Evolutionary conservation across 2,113 vertebrate species (phyloP), one percentile per base, ranked within the genome.

Genomic region (Rhinoderma darwinii): DNA sequence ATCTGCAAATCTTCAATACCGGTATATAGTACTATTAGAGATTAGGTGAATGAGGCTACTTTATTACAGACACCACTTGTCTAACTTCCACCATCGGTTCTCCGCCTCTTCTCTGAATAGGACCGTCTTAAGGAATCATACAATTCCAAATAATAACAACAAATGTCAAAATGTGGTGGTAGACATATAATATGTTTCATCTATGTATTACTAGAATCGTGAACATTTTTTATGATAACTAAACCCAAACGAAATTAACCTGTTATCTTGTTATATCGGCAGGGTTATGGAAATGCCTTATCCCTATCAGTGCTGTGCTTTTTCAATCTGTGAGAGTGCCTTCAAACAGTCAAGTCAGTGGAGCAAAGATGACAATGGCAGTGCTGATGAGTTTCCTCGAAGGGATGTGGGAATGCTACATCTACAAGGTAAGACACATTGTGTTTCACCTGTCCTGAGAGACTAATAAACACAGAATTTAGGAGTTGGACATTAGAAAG

Each of bases 251-350:
- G 8, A 56, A 75, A 32, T 22, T 20, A 44, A 56, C 51, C 35
- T 5, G 7, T 25, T 78, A 7, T 61, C 11, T 77, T 51, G 10
- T 75, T 5, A n/a, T 25, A 59, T 63, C 82, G 15, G 0, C 91
- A 98, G 97, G 92, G 91, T 97, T 82, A 95, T 98, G 93, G 97
- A 99, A 94, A 96, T 98, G 93, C 97, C 97, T 3, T 97, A 97
- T 78, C 96, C 97, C 72, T 99, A 98, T 84, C 97, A 99, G 89
- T 99, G 97, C 83, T 99, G 97, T 88, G 95, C 95, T 72, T 98
- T 98, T 89, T 92, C 96, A 84, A 93, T 90, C 59, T 97, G 96
- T 90, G 96, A 97, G 88, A 96, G 82, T 80, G 89, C 92, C 88
- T 92, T 94, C 80, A 95, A 93, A 91, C 88, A 94, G 76, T 89